Percentiles rank a stretch among this genome's conserved stretches.
Conservation (phyloP, 2,797 vertebrate genomes). For the Ara ararauna region DNA sequence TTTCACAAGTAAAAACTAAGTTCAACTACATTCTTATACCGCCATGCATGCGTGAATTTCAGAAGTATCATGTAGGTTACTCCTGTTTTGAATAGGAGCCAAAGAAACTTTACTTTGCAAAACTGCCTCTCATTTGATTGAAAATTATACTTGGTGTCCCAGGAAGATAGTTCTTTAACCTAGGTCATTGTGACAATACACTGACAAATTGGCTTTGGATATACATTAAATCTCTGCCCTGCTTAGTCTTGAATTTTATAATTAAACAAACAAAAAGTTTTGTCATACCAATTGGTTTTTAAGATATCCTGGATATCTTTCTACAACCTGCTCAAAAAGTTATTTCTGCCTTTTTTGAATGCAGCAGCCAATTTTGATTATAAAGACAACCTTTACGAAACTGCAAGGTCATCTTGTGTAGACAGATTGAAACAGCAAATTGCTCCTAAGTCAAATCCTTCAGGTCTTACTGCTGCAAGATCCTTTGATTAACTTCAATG, state of each 20-base stretch:
- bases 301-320: not conserved
- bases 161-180: not conserved
- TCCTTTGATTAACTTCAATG: constrained; percentile 35
- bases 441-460: constrained; percentile 20
- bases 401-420: not conserved
- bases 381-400: constrained; percentile 10
- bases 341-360: not conserved
- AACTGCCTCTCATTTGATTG: not conserved
- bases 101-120: not conserved
- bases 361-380: not conserved
- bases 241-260: not conserved
- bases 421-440: not conserved
- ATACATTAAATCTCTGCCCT: not conserved
- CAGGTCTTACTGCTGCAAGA: not conserved
- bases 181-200: not conserved
- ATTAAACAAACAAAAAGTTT: not conserved
- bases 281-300: not conserved
- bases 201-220: not conserved
- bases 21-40: not conserved
- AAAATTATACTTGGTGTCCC: not conserved
- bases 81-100: not conserved
- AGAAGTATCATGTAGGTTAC: not conserved
- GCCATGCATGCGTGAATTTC: accelerated
- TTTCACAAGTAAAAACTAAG: not conserved
- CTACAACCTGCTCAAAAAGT: not conserved